Conservation (phyloP, 2,113 vertebrate genomes). For the Zosterops pallidus region DNA sequence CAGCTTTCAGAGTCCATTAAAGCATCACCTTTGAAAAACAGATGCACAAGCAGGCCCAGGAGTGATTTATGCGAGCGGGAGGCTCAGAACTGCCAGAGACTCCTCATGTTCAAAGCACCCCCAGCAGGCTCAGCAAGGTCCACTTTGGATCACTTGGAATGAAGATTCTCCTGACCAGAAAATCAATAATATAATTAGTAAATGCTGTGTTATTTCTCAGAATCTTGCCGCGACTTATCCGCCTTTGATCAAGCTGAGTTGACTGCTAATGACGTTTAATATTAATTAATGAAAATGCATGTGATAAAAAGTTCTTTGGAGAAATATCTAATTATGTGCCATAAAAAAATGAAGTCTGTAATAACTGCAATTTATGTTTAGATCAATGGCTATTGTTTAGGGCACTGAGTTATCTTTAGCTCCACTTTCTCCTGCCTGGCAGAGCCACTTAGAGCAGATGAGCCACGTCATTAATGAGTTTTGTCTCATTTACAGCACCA, state of each 20-base stretch:
- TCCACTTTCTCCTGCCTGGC: background rate
- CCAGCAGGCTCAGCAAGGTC: constrained; percentile 47
- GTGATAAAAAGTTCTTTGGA: constrained; percentile 51
- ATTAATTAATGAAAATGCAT: constrained; percentile 73
- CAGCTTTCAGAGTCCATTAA: constrained; percentile 60
- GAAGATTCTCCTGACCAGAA: constrained; percentile 78
- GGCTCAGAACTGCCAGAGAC: constrained; percentile 52
- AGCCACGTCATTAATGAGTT: background rate
- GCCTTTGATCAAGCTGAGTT: constrained; percentile 76
- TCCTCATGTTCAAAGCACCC: constrained; percentile 70
- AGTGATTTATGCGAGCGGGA: constrained; percentile 25
- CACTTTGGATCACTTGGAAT: constrained; percentile 42
- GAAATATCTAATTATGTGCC: constrained; percentile 52
- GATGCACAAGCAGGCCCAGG: constrained; percentile 41
- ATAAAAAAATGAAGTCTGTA: background rate
- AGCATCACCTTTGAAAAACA: constrained; percentile 64
- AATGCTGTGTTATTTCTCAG: constrained; percentile 73
- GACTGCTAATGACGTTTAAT: constrained; percentile 72
- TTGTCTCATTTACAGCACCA: background rate
- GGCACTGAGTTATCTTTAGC: background rate
- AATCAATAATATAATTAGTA: constrained; percentile 81
- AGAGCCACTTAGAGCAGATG: background rate
- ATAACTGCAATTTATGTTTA: background rate
- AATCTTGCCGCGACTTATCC: constrained; percentile 79
- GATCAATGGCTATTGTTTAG: background rate